Base-by-base conservation (phyloP, 2,113 vertebrate genomes). In the Vidua macroura region DNA sequence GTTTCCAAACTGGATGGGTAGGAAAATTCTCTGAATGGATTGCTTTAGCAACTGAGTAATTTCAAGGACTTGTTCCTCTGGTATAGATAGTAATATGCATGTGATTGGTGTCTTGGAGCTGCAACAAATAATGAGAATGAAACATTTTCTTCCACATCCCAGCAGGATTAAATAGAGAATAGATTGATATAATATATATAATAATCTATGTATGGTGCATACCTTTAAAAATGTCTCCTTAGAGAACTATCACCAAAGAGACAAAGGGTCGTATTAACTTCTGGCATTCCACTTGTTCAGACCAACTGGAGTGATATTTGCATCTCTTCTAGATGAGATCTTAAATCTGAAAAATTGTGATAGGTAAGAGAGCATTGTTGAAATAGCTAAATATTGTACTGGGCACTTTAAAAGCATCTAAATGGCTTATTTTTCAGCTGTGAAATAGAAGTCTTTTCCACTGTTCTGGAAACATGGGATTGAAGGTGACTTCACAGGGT, bases 381-480 rank as follows among this genome's bases (percentile, higher is more conserved):
- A 92, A 89, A 92, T 74, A 59, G 20, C 62, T 92, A 30, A 41
- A 83, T 88, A 89, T 67, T 66, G 21, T 33, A 43, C 49, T 12
- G 83, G 55, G 67, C 68, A 74, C 55, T 94, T 90, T 76, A 67
- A 92, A 95, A 91, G 24, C 72, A 70, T 85, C 63, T 33, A 83
- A 94, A 76, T 87, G 53, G 58, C 55, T 90, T 90, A 69, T 85
- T 94, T 93, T 97, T 96, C 91, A 96, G 17, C 95, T 95, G 84
- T 94, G 84, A 95, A 94, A 96, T 83, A 86, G 62, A 95, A 89
- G 67, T 66, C 55, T 94, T 87, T 91, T 77, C 87, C 85, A 91
- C 78, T 63, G 69, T 92, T 95, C 91, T 91, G 94, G 95, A 97
- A 96, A 94, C 82, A 59, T 68, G 79, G 93, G 82, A 96, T 95